A percentile compares a stretch with the other conserved stretches of the same genome.
These are phyloP conservation scores for Tenthredo amoena DNA, from an alignment of 2,888 invertebrate species.

Conservation along the genomic window DNA sequence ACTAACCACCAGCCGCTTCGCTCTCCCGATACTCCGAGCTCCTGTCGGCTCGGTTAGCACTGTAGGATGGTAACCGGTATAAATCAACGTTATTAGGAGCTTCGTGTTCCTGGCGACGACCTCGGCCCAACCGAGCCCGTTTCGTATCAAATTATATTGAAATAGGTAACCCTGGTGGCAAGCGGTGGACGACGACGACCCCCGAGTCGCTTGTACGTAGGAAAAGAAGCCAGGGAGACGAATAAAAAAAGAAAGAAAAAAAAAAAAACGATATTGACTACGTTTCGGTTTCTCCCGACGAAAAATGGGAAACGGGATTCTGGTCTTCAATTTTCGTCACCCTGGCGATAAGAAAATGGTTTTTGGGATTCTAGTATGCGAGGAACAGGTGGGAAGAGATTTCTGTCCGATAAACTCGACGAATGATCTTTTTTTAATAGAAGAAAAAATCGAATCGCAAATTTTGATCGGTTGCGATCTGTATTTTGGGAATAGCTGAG, in stretches of 20 bases:
- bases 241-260: not conserved
- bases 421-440: not conserved
- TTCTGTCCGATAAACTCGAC: not conserved
- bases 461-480: too few species aligned
- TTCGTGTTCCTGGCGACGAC: constrained; percentile 72
- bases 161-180: constrained; percentile 60
- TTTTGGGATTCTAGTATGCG: not conserved
- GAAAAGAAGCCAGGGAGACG: not conserved
- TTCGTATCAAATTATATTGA: constrained; percentile 76
- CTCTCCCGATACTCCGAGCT: constrained; percentile 32
- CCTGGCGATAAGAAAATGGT: not conserved
- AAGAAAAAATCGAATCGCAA: not conserved
- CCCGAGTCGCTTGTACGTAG: not conserved
- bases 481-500: too few species aligned
- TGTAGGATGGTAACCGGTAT: constrained; percentile 62
- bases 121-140: constrained; percentile 72
- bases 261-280: not conserved
- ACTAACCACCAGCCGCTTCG: constrained; percentile 69
- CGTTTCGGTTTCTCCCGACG: not conserved
- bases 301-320: not conserved
- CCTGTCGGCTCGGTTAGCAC: constrained; percentile 43
- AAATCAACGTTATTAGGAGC: constrained; percentile 77
- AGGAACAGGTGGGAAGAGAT: not conserved
- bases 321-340: too few species aligned
- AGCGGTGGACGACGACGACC: not conserved